Percentiles rank a stretch among this genome's conserved stretches.
Evolutionary conservation across 2,888 invertebrate genomes (phyloP).

Genomic region (Agapetus fuscipes): DNA sequence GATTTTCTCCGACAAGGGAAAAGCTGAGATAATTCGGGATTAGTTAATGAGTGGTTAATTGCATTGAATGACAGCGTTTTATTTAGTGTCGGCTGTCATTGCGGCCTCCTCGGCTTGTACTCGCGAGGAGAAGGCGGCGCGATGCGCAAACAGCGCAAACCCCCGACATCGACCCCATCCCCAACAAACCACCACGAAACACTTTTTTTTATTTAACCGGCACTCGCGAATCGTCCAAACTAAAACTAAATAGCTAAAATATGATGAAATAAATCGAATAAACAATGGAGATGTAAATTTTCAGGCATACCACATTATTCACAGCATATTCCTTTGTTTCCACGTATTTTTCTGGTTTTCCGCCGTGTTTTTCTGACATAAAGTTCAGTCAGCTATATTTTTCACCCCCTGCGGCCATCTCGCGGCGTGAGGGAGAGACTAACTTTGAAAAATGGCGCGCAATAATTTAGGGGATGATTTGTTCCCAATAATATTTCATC

Average conservation of each 20-base stretch:
- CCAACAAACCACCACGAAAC: slow-evolving; percentile 31
- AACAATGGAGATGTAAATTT: slow-evolving; percentile 1
- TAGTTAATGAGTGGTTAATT: no score
- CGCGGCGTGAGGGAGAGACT: slow-evolving; percentile 11
- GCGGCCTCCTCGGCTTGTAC: no score
- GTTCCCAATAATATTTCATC: no score
- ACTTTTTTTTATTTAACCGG: slow-evolving; percentile 46
- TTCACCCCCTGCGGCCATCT: slow-evolving; percentile 13
- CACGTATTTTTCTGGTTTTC: slow-evolving; percentile 13
- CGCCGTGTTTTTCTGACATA: slow-evolving; percentile 17
- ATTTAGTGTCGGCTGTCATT: no score
- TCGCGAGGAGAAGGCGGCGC: no score
- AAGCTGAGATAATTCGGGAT: slow-evolving; percentile 4
- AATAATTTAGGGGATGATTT: neutral
- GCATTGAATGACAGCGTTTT: no score
- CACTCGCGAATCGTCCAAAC: no score
- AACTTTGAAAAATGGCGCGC: slow-evolving; percentile 12
- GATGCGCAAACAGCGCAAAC: slow-evolving; percentile 42
- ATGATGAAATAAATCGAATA: no score
- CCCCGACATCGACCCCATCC: slow-evolving; percentile 48
- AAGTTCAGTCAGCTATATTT: slow-evolving; percentile 17
- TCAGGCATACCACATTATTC: slow-evolving; percentile 13
- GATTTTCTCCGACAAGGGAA: slow-evolving; percentile 13
- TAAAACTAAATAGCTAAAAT: no score
- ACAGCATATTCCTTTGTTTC: slow-evolving; percentile 19